Evolutionary conservation across 2,888 invertebrate species (phyloP).

Genomic region (Amaurobius ferox): DNA sequence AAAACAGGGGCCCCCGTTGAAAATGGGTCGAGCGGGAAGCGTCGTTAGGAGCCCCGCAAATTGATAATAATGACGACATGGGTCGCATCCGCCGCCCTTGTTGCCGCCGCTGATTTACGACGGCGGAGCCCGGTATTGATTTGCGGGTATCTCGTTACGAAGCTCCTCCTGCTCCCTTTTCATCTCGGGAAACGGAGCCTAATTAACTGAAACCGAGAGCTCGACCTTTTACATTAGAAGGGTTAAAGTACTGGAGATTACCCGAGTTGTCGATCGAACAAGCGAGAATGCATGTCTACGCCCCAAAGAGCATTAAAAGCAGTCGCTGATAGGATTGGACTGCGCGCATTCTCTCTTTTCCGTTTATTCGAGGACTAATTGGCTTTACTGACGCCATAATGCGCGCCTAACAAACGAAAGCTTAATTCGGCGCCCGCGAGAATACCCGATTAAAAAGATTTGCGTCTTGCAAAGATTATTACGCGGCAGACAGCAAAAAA

Average conservation of each 20-base stretch:
- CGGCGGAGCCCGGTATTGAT: slow-evolving; percentile 61
- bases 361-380: slow-evolving; percentile 65
- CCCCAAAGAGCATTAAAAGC: slow-evolving; percentile 65
- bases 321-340: slow-evolving; percentile 66
- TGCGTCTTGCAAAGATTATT: slow-evolving; percentile 63
- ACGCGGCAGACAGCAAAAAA: slow-evolving; percentile 9
- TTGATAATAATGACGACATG: slow-evolving; percentile 72
- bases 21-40: slow-evolving; percentile 61
- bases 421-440: slow-evolving; percentile 46
- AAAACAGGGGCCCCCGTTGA: slow-evolving; percentile 52
- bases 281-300: slow-evolving; percentile 52
- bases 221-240: slow-evolving; percentile 70
- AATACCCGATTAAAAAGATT: slow-evolving; percentile 69
- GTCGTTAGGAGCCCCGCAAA: slow-evolving; percentile 65
- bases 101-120: slow-evolving; percentile 62
- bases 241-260: slow-evolving; percentile 70
- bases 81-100: slow-evolving; percentile 43
- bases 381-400: slow-evolving; percentile 60
- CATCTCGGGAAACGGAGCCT: slow-evolving; percentile 68
- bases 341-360: slow-evolving; percentile 27
- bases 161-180: slow-evolving; percentile 42
- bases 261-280: slow-evolving; percentile 63
- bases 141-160: slow-evolving; percentile 70
- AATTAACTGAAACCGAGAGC: slow-evolving; percentile 70
- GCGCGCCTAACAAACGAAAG: slow-evolving; percentile 56